Evolutionary conservation across 1,140 invertebrate species (phyloP).

Genomic region (Dermatophagoides farinae): DNA sequence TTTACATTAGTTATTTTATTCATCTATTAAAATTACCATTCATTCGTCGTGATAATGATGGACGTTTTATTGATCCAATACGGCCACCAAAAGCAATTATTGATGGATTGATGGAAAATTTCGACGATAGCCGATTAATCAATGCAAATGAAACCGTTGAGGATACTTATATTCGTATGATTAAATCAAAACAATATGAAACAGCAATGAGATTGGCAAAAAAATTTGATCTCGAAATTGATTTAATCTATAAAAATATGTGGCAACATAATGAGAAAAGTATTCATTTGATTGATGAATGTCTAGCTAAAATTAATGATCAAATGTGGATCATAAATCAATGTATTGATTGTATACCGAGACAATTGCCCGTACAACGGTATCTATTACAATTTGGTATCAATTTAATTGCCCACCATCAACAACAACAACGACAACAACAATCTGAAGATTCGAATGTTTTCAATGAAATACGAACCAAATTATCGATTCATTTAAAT

Average conservation of each 20-base stretch:
- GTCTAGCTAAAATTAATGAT: constrained; percentile 54
- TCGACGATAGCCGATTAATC: neutral
- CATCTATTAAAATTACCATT: no score
- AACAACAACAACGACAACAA: no score
- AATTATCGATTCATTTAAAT: constrained; percentile 35
- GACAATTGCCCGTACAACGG: constrained; percentile 43
- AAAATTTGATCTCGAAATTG: constrained; percentile 48
- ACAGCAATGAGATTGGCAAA: constrained; percentile 51
- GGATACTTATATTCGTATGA: neutral
- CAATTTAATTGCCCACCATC: no score
- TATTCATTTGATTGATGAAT: constrained; percentile 46
- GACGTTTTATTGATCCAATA: no score
- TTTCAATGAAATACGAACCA: no score
- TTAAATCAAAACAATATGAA: constrained; percentile 49
- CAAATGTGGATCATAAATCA: constrained; percentile 60
- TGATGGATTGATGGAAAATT: neutral
- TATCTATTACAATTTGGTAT: constrained; percentile 53
- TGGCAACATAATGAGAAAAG: constrained; percentile 53
- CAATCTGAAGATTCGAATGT: no score
- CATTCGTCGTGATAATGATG: no score
- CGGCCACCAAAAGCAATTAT: neutral
- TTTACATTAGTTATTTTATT: no score
- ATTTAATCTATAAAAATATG: constrained; percentile 59
- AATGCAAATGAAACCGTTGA: neutral
- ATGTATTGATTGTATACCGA: constrained; percentile 50